Evolutionary conservation across 53 echinoderm and acorn worm species (phyloP).

Genomic region (Zoroaster sp.): DNA sequence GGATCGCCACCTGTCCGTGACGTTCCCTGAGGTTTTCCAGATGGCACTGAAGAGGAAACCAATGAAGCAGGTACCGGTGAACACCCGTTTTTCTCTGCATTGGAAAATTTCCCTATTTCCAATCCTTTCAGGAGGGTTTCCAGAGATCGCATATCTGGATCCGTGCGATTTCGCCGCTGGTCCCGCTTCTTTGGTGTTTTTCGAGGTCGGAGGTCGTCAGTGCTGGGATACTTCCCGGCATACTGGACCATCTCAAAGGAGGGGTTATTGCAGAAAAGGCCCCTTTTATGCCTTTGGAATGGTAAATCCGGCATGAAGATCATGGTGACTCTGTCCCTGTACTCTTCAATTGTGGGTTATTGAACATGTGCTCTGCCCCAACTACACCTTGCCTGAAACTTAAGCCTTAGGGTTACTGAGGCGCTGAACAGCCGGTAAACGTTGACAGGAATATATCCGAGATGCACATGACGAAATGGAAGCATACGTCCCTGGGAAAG

Average conservation of each 20-base stretch:
- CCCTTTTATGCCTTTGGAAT: conserved; percentile 49
- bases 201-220: conserved; percentile 65
- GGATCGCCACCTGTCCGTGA: conserved; percentile 19
- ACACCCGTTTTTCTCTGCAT: background rate
- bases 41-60: background rate
- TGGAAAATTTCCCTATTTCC: conserved; percentile 11
- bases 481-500: background rate
- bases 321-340: conserved; percentile 23
- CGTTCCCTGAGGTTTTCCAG: conserved; percentile 27
- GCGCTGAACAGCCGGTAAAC: background rate
- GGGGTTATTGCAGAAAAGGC: conserved; percentile 81
- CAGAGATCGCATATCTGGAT: conserved; percentile 45
- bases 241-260: conserved; percentile 86
- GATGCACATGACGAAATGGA: background rate
- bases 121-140: conserved; percentile 14
- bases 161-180: conserved; percentile 54
- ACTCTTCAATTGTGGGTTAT: background rate
- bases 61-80: background rate
- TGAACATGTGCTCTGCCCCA: background rate
- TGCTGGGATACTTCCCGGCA: conserved; percentile 58
- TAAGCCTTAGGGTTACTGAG: background rate
- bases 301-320: conserved; percentile 64
- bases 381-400: background rate
- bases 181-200: conserved; percentile 66
- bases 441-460: conserved; percentile 4